Percentiles rank a stretch among this genome's conserved stretches.
These are phyloP conservation scores for Characodon lateralis DNA, from an alignment of 2,797 vertebrate genomes.

Conservation along the genomic window DNA sequence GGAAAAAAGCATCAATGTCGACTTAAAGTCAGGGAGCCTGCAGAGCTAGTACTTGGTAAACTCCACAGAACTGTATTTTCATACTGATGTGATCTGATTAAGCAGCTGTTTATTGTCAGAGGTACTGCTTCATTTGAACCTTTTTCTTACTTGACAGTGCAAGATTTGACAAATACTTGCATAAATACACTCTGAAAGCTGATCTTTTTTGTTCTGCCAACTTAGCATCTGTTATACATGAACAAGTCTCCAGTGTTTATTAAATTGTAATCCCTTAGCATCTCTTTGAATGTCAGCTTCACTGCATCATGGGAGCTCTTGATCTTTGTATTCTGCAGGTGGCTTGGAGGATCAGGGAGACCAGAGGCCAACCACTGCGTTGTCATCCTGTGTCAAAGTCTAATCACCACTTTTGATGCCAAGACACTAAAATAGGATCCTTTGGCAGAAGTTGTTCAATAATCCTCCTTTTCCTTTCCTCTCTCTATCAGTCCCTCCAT, in stretches of 20 bases:
- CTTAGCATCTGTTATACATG: not conserved
- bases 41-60: slow-evolving; percentile 47
- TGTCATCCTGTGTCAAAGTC: slow-evolving; percentile 50
- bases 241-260: not conserved
- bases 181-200: not conserved
- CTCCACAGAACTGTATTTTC: slow-evolving; percentile 23
- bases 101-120: slow-evolving; percentile 12
- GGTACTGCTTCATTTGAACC: not conserved
- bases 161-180: not conserved
- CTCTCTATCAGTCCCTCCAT: slow-evolving; percentile 43
- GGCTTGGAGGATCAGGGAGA: slow-evolving; percentile 28
- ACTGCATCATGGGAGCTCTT: slow-evolving; percentile 20
- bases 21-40: slow-evolving; percentile 61
- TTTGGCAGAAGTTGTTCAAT: slow-evolving; percentile 58
- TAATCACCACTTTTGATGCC: slow-evolving; percentile 56
- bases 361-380: slow-evolving; percentile 37
- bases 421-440: slow-evolving; percentile 58
- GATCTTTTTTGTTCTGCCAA: not conserved
- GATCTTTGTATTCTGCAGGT: slow-evolving; percentile 58
- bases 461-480: slow-evolving; percentile 43
- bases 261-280: slow-evolving; percentile 8
- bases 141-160: not conserved
- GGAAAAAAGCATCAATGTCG: slow-evolving; percentile 54
- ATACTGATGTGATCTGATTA: slow-evolving; percentile 38
- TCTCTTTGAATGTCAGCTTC: slow-evolving; percentile 11